A percentile compares a stretch with the other conserved stretches of the same genome.
These are phyloP conservation scores for Bolinopsis microptera DNA, from an alignment of 37 sponge, comb jelly and placozoan genomes.

Conservation along the genomic window DNA sequence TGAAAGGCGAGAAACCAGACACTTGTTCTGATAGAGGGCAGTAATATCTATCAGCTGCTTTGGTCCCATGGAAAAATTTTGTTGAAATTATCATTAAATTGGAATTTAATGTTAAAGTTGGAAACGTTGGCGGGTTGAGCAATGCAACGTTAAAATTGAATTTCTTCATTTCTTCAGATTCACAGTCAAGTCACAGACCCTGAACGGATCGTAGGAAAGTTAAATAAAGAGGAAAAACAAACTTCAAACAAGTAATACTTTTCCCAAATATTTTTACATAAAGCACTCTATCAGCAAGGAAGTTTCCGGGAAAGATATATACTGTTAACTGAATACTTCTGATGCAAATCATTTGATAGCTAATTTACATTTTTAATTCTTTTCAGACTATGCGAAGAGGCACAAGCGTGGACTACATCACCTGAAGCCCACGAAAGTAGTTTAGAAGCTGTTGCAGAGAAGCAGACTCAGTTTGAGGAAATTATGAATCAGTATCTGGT, in stretches of 20 bases:
- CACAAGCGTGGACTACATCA: not conserved
- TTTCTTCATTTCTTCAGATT: no score
- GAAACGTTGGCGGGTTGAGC: no score
- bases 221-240: constrained; percentile 49
- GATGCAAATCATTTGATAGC: not conserved
- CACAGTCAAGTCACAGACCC: constrained; percentile 57
- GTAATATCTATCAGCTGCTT: no score
- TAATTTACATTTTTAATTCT: not conserved
- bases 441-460: not conserved
- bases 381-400: constrained; percentile 4
- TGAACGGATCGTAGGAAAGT: constrained; percentile 10
- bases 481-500: not conserved
- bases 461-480: not conserved
- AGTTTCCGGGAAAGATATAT: no score
- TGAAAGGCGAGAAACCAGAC: no score
- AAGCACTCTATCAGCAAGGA: no score
- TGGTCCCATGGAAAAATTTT: no score
- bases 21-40: no score
- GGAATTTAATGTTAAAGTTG: no score
- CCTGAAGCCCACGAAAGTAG: not conserved
- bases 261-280: no score
- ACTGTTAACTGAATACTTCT: not conserved
- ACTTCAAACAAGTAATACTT: constrained; percentile 28
- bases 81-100: no score
- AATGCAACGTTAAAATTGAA: no score